phyloP scores from a whole-genome alignment of 2,113 vertebrate species.

The Crotalus tigris region DNA sequence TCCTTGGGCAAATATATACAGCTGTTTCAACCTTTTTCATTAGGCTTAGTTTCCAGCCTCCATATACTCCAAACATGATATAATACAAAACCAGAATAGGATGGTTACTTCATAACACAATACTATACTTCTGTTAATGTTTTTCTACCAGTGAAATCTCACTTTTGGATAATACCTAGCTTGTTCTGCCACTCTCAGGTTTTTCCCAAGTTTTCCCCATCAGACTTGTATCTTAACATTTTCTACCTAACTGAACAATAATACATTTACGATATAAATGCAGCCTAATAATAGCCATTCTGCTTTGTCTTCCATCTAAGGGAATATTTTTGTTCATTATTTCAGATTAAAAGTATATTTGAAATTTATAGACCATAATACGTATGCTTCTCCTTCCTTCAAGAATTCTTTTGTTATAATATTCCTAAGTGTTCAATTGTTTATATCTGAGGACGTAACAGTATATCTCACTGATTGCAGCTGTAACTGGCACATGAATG shows the following conservation, averaged over 20 bases:
- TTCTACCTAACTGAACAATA: neutral
- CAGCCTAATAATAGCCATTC: neutral
- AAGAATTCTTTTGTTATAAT: neutral
- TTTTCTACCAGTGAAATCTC: neutral
- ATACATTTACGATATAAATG: neutral
- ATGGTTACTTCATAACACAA: neutral
- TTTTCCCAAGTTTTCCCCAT: neutral
- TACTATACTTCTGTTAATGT: neutral
- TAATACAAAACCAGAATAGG: neutral
- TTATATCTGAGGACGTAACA: neutral
- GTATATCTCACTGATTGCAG: neutral
- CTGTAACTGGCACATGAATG: neutral
- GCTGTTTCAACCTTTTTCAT: neutral
- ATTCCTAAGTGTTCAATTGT: neutral
- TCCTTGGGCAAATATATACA: neutral
- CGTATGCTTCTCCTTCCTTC: neutral
- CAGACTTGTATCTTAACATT: neutral
- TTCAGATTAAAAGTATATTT: neutral
- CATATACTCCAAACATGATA: neutral
- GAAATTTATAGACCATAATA: neutral
- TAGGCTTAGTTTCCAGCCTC: neutral
- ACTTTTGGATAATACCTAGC: neutral
- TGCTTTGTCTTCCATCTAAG: neutral
- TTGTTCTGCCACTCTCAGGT: neutral
- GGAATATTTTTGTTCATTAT: neutral